Conservation (phyloP, 2,888 invertebrate genomes). For the Platycheirus rosarum region DNA sequence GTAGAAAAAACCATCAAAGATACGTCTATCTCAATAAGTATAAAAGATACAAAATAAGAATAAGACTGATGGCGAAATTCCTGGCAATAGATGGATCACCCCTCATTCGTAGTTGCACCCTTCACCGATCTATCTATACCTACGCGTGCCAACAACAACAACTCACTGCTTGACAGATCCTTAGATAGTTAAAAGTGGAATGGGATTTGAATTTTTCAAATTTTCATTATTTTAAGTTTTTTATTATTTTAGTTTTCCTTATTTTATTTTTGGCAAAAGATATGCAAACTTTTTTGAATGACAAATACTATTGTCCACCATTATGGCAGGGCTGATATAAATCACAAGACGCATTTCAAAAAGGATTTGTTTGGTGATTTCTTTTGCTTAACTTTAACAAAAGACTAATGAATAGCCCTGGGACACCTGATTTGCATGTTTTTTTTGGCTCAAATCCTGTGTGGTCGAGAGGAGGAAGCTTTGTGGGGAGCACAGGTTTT, state of each 20-base stretch:
- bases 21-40: slow-evolving; percentile 24
- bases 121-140: not conserved
- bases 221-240: slow-evolving; percentile 7
- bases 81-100: slow-evolving; percentile 51
- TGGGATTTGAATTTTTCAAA: slow-evolving; percentile 51
- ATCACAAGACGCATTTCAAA: slow-evolving; percentile 58
- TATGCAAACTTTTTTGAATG: slow-evolving; percentile 40
- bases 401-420: slow-evolving; percentile 11
- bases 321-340: slow-evolving; percentile 40
- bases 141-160: slow-evolving; percentile 42
- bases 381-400: slow-evolving; percentile 27
- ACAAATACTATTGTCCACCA: slow-evolving; percentile 65
- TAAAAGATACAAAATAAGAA: slow-evolving; percentile 4
- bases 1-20: slow-evolving; percentile 58
- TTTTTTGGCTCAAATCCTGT: not conserved
- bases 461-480: slow-evolving; percentile 6
- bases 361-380: slow-evolving; percentile 68
- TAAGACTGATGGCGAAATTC: slow-evolving; percentile 63
- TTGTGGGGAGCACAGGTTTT: slow-evolving; percentile 23
- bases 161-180: slow-evolving; percentile 57
- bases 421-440: slow-evolving; percentile 49
- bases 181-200: slow-evolving; percentile 60
- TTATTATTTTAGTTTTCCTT: slow-evolving; percentile 1
- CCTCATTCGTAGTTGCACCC: slow-evolving; percentile 1
- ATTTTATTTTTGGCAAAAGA: slow-evolving; percentile 45